Evolutionary conservation across 23 tunicate species (phyloP), one percentile per base, ranked within the genome.

Genomic region (Botrylloides violaceus): DNA sequence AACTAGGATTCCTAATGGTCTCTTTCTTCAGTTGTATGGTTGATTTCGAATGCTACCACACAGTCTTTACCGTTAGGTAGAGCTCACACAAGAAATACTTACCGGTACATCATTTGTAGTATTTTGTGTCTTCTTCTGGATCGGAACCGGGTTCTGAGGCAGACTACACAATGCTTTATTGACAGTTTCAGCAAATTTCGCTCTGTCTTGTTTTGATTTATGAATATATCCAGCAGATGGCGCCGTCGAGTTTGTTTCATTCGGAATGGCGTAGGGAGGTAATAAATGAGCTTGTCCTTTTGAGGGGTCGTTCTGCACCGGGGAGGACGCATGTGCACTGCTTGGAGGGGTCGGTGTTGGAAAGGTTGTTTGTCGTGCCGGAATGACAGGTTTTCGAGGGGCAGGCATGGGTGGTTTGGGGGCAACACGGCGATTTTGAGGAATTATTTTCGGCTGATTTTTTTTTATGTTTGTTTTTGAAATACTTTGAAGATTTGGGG

Each of bases 151-250:
- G 55, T 82, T 77, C 47, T 77, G 70, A 15, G 96, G 96, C 64
- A 88, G 72, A 59, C 96, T 88, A 20, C 85, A 72, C 35, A 88
- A 48, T 28, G 96, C 96, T 59, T 82, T 82, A 80, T 81, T 88
- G 9, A 88, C 77, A 4, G 96, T 82, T 35, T 88, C 88, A 39
- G 81, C 88, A 77, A 88, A 88, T 58, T 77, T 88, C 9, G 83
- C 80, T 65, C 84, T 56, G 29, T 88, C 96, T 9, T 71, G 60
- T 15, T 55, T 70, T 23, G 86, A 79, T 56, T 85, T 79, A 48
- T 80, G 74, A 7, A 73, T 2, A 43, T 32, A 68, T 23, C 58
- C 37, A 5, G 27, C 37, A 33, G 70, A 27, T 23, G 70, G 33
- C 34, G 70, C 18, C 9, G 35, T 19, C 9, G 35, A 3, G 6